A percentile compares a stretch with the other conserved stretches of the same genome.
Evolutionary conservation across 1,140 invertebrate species (phyloP).

Genomic region (Thaumatotibia leucotreta): DNA sequence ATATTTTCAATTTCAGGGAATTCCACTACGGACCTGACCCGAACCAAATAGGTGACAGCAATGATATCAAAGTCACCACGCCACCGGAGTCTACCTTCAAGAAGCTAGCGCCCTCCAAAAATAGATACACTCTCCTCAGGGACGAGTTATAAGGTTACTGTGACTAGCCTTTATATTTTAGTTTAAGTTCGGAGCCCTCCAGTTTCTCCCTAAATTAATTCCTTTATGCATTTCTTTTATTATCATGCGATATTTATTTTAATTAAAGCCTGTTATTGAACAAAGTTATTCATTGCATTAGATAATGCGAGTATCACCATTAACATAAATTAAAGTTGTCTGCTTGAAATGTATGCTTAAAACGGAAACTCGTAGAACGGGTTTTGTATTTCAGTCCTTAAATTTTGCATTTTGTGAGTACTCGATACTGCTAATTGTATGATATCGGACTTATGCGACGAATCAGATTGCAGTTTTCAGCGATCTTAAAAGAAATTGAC

Average conservation of each 20-base stretch:
- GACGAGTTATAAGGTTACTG: conserved; percentile 88
- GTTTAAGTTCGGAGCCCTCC: conserved; percentile 30
- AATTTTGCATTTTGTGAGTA: not conserved
- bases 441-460: not conserved
- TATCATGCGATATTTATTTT: not conserved
- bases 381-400: not conserved
- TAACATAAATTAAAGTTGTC: not conserved
- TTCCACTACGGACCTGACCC: conserved; percentile 98
- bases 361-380: not conserved
- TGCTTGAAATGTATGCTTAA: too few relatives aligned
- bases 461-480: not conserved
- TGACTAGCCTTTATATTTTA: conserved; percentile 37
- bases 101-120: conserved; percentile 96
- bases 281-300: not conserved
- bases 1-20: conserved; percentile 80
- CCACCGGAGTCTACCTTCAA: conserved; percentile 99
- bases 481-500: not conserved
- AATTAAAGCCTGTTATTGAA: not conserved
- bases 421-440: not conserved
- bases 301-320: not conserved
- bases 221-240: not conserved
- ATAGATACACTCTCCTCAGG: conserved; percentile 95
- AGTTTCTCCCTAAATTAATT: conserved; percentile 20
- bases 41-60: conserved; percentile 38
- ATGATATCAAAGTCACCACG: conserved; percentile 82